phyloP scores from a whole-genome alignment of 35 echinoderm and acorn worm species.

The Heliocidaris erythrogramma region DNA sequence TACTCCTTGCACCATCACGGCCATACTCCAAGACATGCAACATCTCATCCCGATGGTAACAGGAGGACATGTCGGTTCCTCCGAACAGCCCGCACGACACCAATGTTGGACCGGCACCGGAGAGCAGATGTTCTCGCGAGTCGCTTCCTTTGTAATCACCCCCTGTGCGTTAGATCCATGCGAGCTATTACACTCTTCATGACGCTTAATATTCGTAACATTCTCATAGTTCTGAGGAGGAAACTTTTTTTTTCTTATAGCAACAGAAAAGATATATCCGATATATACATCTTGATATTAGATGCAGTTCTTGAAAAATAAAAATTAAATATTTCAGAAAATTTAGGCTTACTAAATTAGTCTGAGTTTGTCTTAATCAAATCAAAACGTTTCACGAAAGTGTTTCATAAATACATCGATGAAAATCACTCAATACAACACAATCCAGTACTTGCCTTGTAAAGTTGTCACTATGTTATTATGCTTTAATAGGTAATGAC shows the following conservation, averaged over 20 bases:
- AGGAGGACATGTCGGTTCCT: neutral
- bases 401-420: too few species aligned
- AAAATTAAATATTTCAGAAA: too few species aligned
- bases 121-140: neutral
- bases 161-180: neutral
- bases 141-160: neutral
- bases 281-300: too few species aligned
- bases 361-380: too few species aligned
- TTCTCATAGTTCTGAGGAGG: neutral
- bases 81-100: neutral
- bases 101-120: neutral
- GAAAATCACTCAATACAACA: too few species aligned
- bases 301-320: too few species aligned
- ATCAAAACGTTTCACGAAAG: too few species aligned
- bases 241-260: neutral
- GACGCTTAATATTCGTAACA: neutral
- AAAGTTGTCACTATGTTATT: too few species aligned
- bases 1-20: neutral
- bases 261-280: too few species aligned
- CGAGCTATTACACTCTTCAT: neutral
- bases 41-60: neutral
- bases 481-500: too few species aligned
- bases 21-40: neutral
- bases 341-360: too few species aligned
- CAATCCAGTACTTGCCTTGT: too few species aligned